Conservation (phyloP, 2,797 vertebrate genomes). For the Chelonia mydas region DNA sequence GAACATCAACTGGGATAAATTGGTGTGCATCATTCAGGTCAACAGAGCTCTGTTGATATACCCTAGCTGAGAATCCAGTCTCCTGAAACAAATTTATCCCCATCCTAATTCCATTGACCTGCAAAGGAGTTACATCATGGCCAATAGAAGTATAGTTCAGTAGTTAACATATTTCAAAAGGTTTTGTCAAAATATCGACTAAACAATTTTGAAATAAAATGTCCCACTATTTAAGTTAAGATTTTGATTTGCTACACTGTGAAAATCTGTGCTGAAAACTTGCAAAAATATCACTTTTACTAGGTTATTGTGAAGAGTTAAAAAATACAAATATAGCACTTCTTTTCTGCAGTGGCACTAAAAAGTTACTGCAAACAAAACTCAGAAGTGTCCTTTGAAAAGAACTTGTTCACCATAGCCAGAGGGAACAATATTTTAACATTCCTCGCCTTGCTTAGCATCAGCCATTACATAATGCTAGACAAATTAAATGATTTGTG, state of each 20-base stretch:
- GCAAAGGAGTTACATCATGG: neutral
- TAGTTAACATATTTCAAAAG: neutral
- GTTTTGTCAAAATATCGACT: neutral
- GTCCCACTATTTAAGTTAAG: neutral
- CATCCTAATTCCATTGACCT: neutral
- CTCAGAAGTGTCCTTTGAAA: neutral
- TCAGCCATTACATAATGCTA: constrained; percentile 19
- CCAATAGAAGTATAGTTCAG: neutral
- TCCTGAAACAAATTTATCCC: neutral
- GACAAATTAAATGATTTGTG: constrained; percentile 58
- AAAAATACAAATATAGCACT: neutral
- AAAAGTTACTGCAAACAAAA: neutral
- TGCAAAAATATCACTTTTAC: neutral
- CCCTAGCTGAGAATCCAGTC: neutral
- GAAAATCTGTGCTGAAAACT: neutral
- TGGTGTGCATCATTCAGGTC: neutral
- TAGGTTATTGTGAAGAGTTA: neutral
- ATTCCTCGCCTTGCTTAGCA: neutral
- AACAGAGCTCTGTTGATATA: fast-evolving
- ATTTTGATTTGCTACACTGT: neutral
- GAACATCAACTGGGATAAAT: neutral
- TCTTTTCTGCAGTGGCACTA: neutral
- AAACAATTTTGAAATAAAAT: constrained; percentile 1
- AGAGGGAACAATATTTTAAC: neutral
- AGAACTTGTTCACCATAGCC: neutral